Percentiles rank a stretch among this genome's conserved stretches.
Conservation (phyloP, 2,888 invertebrate species). For the Sphinx pinastri region DNA sequence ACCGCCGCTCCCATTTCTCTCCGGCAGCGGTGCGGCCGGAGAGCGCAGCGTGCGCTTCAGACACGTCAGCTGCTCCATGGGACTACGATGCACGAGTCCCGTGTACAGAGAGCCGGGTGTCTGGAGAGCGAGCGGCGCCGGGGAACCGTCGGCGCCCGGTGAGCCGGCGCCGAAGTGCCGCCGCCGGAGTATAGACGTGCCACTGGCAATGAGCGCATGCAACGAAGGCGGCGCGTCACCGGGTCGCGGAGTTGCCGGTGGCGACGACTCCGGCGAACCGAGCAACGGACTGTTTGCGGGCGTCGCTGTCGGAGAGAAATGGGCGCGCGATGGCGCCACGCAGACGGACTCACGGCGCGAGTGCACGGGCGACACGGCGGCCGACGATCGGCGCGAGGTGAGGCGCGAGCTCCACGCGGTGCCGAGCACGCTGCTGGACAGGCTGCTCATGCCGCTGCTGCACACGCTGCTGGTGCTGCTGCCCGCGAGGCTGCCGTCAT, state of each 20-base stretch:
- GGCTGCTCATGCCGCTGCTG: constrained; percentile 84
- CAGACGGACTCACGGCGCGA: constrained; percentile 92
- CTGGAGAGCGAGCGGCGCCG: constrained; percentile 86
- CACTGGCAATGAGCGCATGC: constrained; percentile 81
- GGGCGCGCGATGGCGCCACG: constrained; percentile 88
- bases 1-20: constrained; percentile 73
- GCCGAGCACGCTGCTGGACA: constrained; percentile 73
- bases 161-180: constrained; percentile 83
- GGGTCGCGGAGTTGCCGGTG: constrained; percentile 86
- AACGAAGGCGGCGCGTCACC: constrained; percentile 81
- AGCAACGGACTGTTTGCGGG: constrained; percentile 93
- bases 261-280: constrained; percentile 83
- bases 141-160: constrained; percentile 84
- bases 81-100: constrained; percentile 87
- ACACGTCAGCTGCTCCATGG: constrained; percentile 91
- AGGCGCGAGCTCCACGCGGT: constrained; percentile 87
- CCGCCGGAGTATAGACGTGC: constrained; percentile 73
- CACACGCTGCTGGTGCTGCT: constrained; percentile 86
- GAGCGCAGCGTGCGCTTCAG: constrained; percentile 83
- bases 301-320: constrained; percentile 92
- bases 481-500: constrained; percentile 90
- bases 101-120: constrained; percentile 84
- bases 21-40: constrained; percentile 65
- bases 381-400: constrained; percentile 82
- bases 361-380: constrained; percentile 81